A percentile compares a stretch with the other conserved stretches of the same genome.
These are phyloP conservation scores for Phenacoccus solenopsis DNA, from an alignment of 1,140 invertebrate species.

Conservation along the genomic window DNA sequence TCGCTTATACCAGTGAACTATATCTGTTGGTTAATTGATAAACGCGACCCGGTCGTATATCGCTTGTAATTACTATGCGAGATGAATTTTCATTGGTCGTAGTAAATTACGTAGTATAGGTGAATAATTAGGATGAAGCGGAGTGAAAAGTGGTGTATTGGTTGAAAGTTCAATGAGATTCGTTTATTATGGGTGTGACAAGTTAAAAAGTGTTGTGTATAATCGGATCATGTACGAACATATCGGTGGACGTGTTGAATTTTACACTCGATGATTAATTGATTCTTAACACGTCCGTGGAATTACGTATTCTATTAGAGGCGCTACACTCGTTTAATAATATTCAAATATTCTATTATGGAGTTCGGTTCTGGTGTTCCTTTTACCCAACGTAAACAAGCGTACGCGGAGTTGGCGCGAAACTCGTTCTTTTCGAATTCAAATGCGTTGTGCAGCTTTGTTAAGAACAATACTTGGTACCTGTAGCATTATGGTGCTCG, in stretches of 20 bases:
- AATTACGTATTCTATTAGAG: neutral
- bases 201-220: neutral
- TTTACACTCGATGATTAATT: neutral
- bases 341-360: conserved; percentile 3
- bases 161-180: neutral
- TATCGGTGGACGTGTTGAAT: neutral
- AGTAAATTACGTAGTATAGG: neutral
- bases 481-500: no score
- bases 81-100: neutral
- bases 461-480: no score
- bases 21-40: neutral
- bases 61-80: no score
- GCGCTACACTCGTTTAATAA: neutral
- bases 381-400: neutral
- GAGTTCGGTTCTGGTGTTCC: neutral
- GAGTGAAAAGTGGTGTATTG: no score
- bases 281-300: conserved; percentile 1
- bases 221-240: neutral
- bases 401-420: neutral
- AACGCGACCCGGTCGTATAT: no score
- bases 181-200: neutral
- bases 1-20: neutral
- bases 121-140: no score
- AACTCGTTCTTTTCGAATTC: neutral
- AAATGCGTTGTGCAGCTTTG: no score